These are phyloP conservation scores for mouse (Mus musculus) DNA, from an alignment of 2,113 vertebrate genomes.

Conservation along the genomic window GRCm39 chr12:91758501-91759000, in stretches of 20 bases:
- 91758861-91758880: neutral
- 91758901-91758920: neutral
- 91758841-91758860: neutral
- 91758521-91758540: neutral
- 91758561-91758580: neutral
- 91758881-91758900: neutral
- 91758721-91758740: neutral
- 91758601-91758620: neutral
- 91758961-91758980: neutral
- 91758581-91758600: neutral
- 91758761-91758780: neutral
- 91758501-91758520: neutral
- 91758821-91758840: neutral
- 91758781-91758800: neutral
- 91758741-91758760: neutral
- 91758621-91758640: neutral
- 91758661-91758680: neutral
- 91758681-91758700: neutral
- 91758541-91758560: neutral
- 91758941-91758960: neutral
- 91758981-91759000: neutral
- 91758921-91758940: too few species aligned
- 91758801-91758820: neutral
- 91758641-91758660: neutral
- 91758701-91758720: too few species aligned